Conservation (phyloP, 2,113 vertebrate species). For the Agapornis roseicollis region DNA sequence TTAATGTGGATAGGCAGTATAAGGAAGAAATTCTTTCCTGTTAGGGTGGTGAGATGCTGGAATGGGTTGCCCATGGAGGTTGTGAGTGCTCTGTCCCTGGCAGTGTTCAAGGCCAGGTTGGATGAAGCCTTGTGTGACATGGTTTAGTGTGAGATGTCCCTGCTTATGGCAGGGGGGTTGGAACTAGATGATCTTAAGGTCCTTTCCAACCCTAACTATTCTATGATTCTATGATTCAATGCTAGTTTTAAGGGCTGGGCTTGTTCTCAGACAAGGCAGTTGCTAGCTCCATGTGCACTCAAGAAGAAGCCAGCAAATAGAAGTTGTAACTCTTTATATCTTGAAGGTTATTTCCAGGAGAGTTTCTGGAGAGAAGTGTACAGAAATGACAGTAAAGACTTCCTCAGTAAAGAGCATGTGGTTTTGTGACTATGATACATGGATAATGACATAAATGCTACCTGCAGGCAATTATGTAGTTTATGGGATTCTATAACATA, state of each 20-base stretch:
- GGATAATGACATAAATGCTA: slow-evolving; percentile 5
- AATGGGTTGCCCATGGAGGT: too few species aligned
- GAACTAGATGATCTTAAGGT: too few species aligned
- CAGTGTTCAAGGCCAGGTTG: too few species aligned
- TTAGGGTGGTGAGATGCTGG: too few species aligned
- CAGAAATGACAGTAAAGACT: neutral
- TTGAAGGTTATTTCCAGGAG: neutral
- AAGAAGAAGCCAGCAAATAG: neutral
- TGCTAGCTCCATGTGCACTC: neutral
- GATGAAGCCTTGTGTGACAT: too few species aligned
- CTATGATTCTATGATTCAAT: too few species aligned
- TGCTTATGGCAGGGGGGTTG: too few species aligned
- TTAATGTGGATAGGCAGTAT: neutral
- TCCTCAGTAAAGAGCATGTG: neutral
- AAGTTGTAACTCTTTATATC: neutral
- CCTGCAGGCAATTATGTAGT: neutral
- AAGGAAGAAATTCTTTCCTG: too few species aligned
- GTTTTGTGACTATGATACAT: neutral
- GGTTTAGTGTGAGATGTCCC: too few species aligned
- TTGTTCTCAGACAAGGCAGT: neutral
- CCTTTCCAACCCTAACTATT: too few species aligned
- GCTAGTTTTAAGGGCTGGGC: neutral
- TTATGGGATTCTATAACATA: slow-evolving; percentile 16
- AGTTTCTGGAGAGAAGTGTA: neutral
- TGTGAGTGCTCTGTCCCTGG: too few species aligned